phyloP scores from a whole-genome alignment of 2,797 vertebrate species.

The Chaenodraco wilsoni region DNA sequence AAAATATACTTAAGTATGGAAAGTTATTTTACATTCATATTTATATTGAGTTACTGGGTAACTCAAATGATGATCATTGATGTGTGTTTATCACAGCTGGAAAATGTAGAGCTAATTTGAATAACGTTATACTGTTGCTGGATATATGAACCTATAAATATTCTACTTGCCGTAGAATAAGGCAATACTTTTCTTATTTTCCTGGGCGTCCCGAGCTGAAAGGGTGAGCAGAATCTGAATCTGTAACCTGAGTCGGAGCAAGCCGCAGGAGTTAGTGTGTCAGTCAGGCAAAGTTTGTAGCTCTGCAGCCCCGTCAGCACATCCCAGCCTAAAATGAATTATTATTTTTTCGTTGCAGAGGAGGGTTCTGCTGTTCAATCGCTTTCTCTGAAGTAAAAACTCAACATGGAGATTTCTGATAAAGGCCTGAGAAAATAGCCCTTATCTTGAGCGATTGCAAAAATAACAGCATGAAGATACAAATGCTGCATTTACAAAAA shows the following conservation, averaged over 20 bases:
- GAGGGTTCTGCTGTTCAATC: not conserved
- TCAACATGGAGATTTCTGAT: conserved; percentile 42
- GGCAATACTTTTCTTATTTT: conserved; percentile 11
- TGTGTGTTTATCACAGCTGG: no score
- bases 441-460: conserved; percentile 30
- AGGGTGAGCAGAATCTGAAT: conserved; percentile 15
- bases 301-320: conserved; percentile 34
- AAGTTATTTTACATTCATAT: no score
- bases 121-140: no score
- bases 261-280: conserved; percentile 25
- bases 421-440: conserved; percentile 11
- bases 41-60: no score
- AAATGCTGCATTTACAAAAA: conserved; percentile 3
- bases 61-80: no score
- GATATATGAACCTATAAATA: no score
- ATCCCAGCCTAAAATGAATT: conserved; percentile 35
- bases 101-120: no score
- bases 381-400: conserved; percentile 23
- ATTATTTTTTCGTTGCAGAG: not conserved
- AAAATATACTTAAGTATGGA: no score
- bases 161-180: no score
- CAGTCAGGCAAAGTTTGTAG: conserved; percentile 46
- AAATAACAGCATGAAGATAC: conserved; percentile 21
- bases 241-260: conserved; percentile 10
- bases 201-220: not conserved